These are phyloP conservation scores for Cuculus canorus DNA, from an alignment of 2,797 vertebrate species.

Conservation along the genomic window DNA sequence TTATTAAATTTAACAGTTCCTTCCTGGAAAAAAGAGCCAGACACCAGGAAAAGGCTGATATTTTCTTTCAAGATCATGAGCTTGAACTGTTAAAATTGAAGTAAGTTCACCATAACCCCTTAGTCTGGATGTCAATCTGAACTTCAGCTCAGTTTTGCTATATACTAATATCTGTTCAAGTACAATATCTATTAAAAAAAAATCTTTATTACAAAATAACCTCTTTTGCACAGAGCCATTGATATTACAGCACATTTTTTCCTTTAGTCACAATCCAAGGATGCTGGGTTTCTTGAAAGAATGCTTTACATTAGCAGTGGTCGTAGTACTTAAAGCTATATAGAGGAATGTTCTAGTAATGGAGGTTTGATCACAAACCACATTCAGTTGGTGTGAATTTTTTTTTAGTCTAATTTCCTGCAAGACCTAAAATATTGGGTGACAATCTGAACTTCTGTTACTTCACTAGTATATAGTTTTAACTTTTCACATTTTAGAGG, in stretches of 20 bases:
- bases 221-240: not conserved
- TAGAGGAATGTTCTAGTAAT: not conserved
- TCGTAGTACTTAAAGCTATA: not conserved
- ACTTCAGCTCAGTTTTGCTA: not conserved
- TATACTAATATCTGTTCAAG: not conserved
- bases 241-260: not conserved
- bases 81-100: not conserved
- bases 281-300: not conserved
- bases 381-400: not conserved
- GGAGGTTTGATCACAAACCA: not conserved
- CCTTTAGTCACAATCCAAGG: not conserved
- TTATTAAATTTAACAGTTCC: not conserved
- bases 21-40: not conserved
- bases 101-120: not conserved
- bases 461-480: not conserved
- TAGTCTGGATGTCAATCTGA: not conserved
- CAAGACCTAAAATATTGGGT: not conserved
- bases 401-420: not conserved
- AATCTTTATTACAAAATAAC: not conserved
- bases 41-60: not conserved
- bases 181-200: too few species aligned
- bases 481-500: not conserved
- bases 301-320: not conserved
- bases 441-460: not conserved
- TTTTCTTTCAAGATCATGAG: not conserved